Evolutionary conservation across 2,888 invertebrate genomes (phyloP), one percentile per base, ranked within the genome.

Genomic region (Catocala fraxini): DNA sequence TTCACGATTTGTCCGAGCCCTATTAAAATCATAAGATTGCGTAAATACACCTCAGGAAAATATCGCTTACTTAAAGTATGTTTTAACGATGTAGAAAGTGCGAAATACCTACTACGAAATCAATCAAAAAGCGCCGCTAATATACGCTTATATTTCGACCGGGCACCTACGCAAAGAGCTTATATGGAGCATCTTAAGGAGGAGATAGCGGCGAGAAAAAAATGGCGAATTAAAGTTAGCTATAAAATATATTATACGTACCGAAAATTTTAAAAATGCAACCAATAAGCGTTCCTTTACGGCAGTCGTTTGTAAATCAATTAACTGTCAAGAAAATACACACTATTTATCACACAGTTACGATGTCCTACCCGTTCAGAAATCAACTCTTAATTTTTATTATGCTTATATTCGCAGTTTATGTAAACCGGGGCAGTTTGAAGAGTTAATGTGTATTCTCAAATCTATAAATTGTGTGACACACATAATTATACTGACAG

Each of bases 371-470:
- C 12, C 35, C 6, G n/a, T 6, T 12, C 51, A 15, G 6, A 51
- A 51, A 35, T 51, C 34, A 51, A 35, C 51, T 35, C n/a, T 35
- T n/a, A 34, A 35, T 35, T 51, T 51, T 7, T 34, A 12, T 7
- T 51, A 51, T 35, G 51, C 51, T 35, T 35, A 51, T 12, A 13
- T 46, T 7, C 46, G 46, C 46, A 46, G 46, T 10, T 46, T 46
- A 46, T 13, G 46, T 46, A 46, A 46, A 10, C 7, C 15, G 15
- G 15, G 15, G 15, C 0, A 15, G 15, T 15, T 15, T 15, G 15
- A 15, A 15, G 0, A 15, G 15, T 15, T 15, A 15, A 51, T 35
- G 35, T 51, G 35, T 4, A 51, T n/a, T n/a, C n/a, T n/a, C n/a
- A n/a, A n/a, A n/a, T n/a, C n/a, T n/a, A n/a, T 51, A 35, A 11